A percentile compares a stretch with the other conserved stretches of the same genome.
Conservation (phyloP, 2,113 vertebrate genomes). For the Lasiurus cinereus region DNA sequence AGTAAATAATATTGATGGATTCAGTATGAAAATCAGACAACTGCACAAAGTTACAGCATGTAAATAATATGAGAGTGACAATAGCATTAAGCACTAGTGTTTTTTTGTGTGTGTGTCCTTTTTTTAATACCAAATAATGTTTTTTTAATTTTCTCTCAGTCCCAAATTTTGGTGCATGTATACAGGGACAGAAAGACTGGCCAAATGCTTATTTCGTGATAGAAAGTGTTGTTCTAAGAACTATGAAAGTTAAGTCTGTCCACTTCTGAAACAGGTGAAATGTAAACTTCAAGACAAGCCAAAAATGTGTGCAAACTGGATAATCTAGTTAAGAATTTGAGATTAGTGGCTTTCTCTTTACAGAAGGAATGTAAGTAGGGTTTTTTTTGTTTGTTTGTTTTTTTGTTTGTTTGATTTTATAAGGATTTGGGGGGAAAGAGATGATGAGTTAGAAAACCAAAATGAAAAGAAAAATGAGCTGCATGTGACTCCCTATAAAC, state of each 20-base stretch:
- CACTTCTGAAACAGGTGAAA: constrained; percentile 90
- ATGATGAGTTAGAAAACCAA: constrained; percentile 50
- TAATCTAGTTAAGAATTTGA: constrained; percentile 90
- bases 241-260: constrained; percentile 86
- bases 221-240: constrained; percentile 81
- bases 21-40: not conserved
- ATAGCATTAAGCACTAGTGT: not conserved
- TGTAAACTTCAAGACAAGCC: constrained; percentile 86
- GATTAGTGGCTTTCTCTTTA: constrained; percentile 87
- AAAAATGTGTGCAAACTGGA: constrained; percentile 84
- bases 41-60: constrained; percentile 52
- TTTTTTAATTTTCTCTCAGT: constrained; percentile 63
- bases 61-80: constrained; percentile 22
- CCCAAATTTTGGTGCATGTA: constrained; percentile 79
- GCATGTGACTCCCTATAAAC: constrained; percentile 32
- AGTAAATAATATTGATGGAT: constrained; percentile 8
- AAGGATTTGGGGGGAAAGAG: constrained; percentile 18
- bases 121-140: constrained; percentile 17
- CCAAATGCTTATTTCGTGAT: constrained; percentile 85
- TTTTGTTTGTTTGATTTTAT: not conserved
- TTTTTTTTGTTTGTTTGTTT: constrained; percentile 51
- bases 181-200: constrained; percentile 78
- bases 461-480: constrained; percentile 48
- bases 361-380: not conserved
- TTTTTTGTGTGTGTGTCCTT: not conserved